Base-by-base conservation (phyloP, 2,113 vertebrate genomes). In the Hydrolagus affinis region DNA sequence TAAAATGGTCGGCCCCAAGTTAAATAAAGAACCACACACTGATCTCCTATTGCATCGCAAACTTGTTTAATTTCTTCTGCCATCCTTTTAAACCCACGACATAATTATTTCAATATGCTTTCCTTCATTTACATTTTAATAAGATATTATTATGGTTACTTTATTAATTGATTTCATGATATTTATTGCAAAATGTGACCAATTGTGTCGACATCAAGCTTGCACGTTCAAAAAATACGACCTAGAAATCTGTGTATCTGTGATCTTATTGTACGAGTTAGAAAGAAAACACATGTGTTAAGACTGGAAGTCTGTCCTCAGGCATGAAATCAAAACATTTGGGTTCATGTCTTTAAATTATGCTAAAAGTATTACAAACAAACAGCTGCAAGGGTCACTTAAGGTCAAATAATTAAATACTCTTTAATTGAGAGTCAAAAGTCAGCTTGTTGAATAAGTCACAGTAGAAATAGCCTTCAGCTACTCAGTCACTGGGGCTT, bases 361-460 rank as follows among this genome's bases (percentile, higher is more conserved):
- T 64, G 77, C 12, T 80, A 14, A 80, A 17, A 66, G 15, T 19
- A 64, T 25, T 14, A 64, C 14, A 60, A 23, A 60, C 74, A 78
- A 62, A 78, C 59, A 64, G 59, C 77, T 80, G 77, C 60, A 80
- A 80, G 78, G 70, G 86, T 1, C 10, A 86, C 71, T 80, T 2
- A 70, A 60, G 25, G 12, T 85, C 85, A 86, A 62, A 86, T 87
- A 30, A 86, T 89, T 89, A 90, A 88, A 91, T 85, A 87, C 70
- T 70, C 86, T 83, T 89, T 89, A 91, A 86, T 15, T 68, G 78
- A 77, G 86, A 86, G 88, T 86, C 87, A 91, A 89, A 90, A 86
- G 85, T 73, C 68, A 87, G 44, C 72, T 56, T n/a, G 62, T 0
- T 85, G 85, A 85, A 88, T 85, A 88, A 88, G 44, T 70, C 30